Base-by-base conservation (phyloP, 2,797 vertebrate genomes). In the Rhinatrema bivittatum region DNA sequence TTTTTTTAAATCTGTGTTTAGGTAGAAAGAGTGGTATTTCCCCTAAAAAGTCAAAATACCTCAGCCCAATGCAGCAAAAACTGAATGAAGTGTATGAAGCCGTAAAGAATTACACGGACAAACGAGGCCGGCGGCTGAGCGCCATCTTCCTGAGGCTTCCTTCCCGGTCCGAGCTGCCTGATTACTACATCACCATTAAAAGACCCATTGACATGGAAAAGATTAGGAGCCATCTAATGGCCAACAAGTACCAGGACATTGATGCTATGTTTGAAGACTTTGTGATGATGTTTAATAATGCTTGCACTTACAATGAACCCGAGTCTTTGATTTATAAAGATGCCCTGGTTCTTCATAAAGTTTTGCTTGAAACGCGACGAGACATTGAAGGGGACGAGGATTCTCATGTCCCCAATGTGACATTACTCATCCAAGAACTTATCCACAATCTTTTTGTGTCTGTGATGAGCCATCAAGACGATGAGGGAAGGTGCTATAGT, bases 251-350 rank as follows among this genome's bases (percentile, higher is more conserved):
- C 78, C 96, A 98, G 76, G 94, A 99, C 27, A 89, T 98, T 14
- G 96, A 99, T 26, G 91, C 91, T 3, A 88, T 99, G 79, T 93
- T 96, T 29, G 96, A 99, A 49, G 96, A 99, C 78, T 81, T 98
- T 10, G 94, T 96, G 37, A 87, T 97, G 65, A 99, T 99, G 96
- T 99, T 99, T 78, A 98, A 99, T 66, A 99, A 99, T 0, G 96
- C 96, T 4, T 99, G 96, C 56, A 99, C 95, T 1, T 99, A 99
- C 51, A 99, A 99, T 1, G 96, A 99, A 51, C 96, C 96, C 0
- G 92, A 98, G 58, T 99, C 96, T 18, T 78, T 99, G 57, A 99
- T 99, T 65, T 99, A 99, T 64, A 97, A 94, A 44, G 96, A 99
- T 22, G 94, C 96, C 6, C 74, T 99, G 40, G 76, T 99, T 37